Percentiles rank a stretch among this genome's conserved stretches.
Evolutionary conservation across 2,797 vertebrate genomes (phyloP).

Genomic region (Pangasius mekongensis): DNA sequence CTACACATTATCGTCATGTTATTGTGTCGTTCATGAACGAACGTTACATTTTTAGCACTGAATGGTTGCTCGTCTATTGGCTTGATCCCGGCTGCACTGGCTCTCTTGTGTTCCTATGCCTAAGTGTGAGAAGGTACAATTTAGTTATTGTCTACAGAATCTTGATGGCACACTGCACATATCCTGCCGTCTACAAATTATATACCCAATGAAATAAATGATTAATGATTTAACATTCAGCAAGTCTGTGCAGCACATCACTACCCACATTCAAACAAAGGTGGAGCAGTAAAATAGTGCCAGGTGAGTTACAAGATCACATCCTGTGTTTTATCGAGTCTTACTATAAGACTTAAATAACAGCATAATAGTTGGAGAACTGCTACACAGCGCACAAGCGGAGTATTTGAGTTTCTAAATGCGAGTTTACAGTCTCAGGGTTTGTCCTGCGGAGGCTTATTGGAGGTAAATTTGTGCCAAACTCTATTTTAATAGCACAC

Average conservation of each 20-base stretch:
- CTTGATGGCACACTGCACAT: not conserved
- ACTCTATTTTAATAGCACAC: not conserved
- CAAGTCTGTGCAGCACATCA: slow-evolving; percentile 23
- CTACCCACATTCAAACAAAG: not conserved
- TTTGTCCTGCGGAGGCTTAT: not conserved
- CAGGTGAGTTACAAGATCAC: not conserved
- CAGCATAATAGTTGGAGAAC: not conserved
- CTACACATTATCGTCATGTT: not conserved
- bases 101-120: not conserved
- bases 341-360: slow-evolving; percentile 9
- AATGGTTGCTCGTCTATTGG: not conserved
- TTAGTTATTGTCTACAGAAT: not conserved
- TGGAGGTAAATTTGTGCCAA: not conserved
- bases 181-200: slow-evolving; percentile 16
- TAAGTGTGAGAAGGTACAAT: not conserved
- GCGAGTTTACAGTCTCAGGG: not conserved
- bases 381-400: not conserved
- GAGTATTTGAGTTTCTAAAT: not conserved
- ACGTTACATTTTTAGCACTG: not conserved
- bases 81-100: not conserved
- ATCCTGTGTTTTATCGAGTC: not conserved
- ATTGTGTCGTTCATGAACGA: not conserved
- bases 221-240: slow-evolving; percentile 18
- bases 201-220: not conserved
- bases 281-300: slow-evolving; percentile 6